Base-by-base conservation (phyloP, 2,113 vertebrate species). In the Myotis brandtii region DNA sequence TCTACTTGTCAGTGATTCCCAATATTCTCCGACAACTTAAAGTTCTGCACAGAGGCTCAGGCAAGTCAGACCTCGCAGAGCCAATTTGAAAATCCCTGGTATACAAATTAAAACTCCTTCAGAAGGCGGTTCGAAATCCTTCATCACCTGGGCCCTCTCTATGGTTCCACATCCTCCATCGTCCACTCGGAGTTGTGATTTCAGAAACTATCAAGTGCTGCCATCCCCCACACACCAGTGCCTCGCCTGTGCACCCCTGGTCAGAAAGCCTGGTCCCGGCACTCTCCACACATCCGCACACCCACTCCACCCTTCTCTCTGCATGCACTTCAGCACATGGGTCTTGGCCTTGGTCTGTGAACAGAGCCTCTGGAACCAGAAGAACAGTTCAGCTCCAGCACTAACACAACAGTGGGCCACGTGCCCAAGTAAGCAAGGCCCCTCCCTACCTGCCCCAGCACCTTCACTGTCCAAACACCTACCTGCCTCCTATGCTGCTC, bases 171-270 rank as follows among this genome's bases (percentile, higher is more conserved):
- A 6, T 23, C 46, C 14, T 40, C 72, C 69, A 25, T 27, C 5
- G 69, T 72, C 69, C 6, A 3, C 72, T 27, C 34, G 13, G 46
- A 16, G 69, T 1, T 0, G 25, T 21, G 25, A 17, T 20, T 48
- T n/a, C 32, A 11, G 3, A 11, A 0, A 7, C 25, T 7, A 4
- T 9, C 34, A 1, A 7, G 18, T 2, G 4, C 8, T 27, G 1
- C 8, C 2, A n/a, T 23, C 43, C n/a, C 9, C 6, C 20, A 6
- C n/a, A 30, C 10, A 0, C 2, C 48, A n/a, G 11, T 5, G 9
- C 27, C 34, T 20, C 2, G 0, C 34, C 25, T 20, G 34, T 0
- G 14, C 11, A 59, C 17, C 7, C 8, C 12, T 46, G 32, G 16
- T 23, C 56, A 48, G 20, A n/a, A 25, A 56, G 40, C 64, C 81